Evolutionary conservation across 2,888 invertebrate species (phyloP), one percentile per base, ranked within the genome.

Genomic region (Drosophila anomelani): DNA sequence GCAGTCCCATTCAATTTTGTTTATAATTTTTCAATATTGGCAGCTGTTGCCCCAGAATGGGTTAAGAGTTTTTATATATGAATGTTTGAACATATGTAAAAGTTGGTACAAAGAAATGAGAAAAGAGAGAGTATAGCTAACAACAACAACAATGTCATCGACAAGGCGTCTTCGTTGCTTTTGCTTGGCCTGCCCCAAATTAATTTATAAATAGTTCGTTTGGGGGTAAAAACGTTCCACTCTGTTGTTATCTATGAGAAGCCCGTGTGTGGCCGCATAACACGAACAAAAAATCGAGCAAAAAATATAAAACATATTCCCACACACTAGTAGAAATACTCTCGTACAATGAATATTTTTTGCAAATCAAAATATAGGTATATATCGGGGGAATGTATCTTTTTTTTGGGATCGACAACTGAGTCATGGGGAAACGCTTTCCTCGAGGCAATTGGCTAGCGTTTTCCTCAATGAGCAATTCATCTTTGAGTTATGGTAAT

Each of bases 101-200:
- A 13, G 55, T 13, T 23, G 29, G n/a, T 13, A 39, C 29, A 32
- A 46, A 54, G 17, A 49, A 41, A 36, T 36, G 4, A 69, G 49
- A 66, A 71, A 49, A 66, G 54, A 38, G 29, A 53, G 54, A 38
- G 29, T 46, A 49, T 17, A 17, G 46, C 54, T 51, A 71, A 17
- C 17, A 66, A 66, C 72, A 66, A 66, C 71, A 68, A 73, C 69
- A 66, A 73, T 82, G 83, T 80, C 80, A 85, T 83, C 80, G 85
- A 83, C 83, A 80, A 77, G 79, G 68, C 83, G 79, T 74, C 53
- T 20, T 34, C 34, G 47, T 29, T 70, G 67, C 63, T 56, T 77
- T 71, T 29, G 49, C 64, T 73, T 71, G 81, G 85, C 78, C 85
- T 85, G 85, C 81, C 85, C 88, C 85, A 86, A 86, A 85, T 86